A percentile compares a stretch with the other conserved stretches of the same genome.
phyloP scores from a whole-genome alignment of 2,113 vertebrate genomes.

The Pampusana beccarii region DNA sequence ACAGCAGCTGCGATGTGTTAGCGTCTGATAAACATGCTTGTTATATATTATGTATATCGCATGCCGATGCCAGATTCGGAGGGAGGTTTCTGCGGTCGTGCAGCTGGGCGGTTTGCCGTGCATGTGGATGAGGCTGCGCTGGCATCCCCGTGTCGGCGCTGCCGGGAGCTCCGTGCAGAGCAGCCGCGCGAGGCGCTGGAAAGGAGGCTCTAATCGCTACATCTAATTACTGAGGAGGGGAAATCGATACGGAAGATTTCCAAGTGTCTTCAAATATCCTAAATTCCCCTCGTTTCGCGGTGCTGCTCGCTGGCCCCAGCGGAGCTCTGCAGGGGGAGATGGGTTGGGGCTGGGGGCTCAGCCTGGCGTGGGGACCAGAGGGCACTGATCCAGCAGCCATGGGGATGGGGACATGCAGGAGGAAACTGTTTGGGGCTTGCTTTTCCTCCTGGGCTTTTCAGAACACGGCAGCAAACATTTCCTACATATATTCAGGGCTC shows the following conservation, averaged over 20 bases:
- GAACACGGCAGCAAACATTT: slow-evolving; percentile 4
- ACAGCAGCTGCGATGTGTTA: slow-evolving; percentile 40
- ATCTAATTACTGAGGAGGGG: not conserved
- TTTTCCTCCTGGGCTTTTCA: not conserved
- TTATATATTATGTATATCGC: slow-evolving; percentile 28
- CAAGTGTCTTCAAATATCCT: not conserved
- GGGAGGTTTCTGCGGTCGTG: not conserved
- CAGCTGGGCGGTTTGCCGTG: slow-evolving; percentile 26
- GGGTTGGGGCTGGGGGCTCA: too few relatives aligned
- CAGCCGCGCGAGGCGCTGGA: not conserved
- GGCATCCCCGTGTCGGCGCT: not conserved
- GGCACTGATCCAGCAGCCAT: not conserved
- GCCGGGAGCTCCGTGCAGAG: not conserved
- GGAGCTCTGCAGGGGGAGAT: too few relatives aligned
- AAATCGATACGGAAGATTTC: not conserved
- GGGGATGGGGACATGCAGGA: not conserved
- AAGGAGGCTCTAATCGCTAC: not conserved
- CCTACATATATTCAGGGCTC: not conserved
- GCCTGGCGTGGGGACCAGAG: not conserved
- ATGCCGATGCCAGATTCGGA: not conserved
- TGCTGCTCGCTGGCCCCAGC: not conserved
- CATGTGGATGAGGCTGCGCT: not conserved
- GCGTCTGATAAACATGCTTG: slow-evolving; percentile 46
- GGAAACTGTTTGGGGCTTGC: not conserved
- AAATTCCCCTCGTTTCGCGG: not conserved